A percentile compares a stretch with the other conserved stretches of the same genome.
Evolutionary conservation across 2,888 invertebrate species (phyloP).

Genomic region (Tipula vernalis): DNA sequence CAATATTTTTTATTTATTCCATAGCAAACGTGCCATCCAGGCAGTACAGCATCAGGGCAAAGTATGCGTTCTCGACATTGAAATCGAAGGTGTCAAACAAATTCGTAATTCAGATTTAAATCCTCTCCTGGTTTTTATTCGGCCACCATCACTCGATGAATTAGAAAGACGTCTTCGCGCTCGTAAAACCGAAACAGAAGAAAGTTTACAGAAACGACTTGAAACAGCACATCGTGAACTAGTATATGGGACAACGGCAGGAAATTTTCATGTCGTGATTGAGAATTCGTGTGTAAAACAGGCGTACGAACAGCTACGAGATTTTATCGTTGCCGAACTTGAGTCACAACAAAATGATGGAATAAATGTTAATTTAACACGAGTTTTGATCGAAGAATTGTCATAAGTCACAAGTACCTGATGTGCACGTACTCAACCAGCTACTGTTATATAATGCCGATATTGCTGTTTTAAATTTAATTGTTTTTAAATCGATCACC

Average conservation of each 20-base stretch:
- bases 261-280: conserved; percentile 73
- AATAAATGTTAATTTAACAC: conserved; percentile 22
- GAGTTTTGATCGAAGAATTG: neutral
- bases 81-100: conserved; percentile 86
- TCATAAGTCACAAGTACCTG: neutral
- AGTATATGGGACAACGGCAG: conserved; percentile 60
- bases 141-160: conserved; percentile 76
- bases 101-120: conserved; percentile 71
- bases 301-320: conserved; percentile 62
- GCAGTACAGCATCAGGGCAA: conserved; percentile 67
- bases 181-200: conserved; percentile 85
- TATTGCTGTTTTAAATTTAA: neutral
- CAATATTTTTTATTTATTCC: conserved; percentile 22
- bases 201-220: conserved; percentile 65
- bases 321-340: conserved; percentile 53
- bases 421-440: neutral
- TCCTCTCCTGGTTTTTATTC: conserved; percentile 78
- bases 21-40: conserved; percentile 72
- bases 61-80: conserved; percentile 89
- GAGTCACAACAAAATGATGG: conserved; percentile 41
- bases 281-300: conserved; percentile 70
- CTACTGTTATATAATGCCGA: neutral
- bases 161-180: conserved; percentile 59
- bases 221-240: conserved; percentile 69
- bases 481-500: neutral